Conservation (phyloP, 2,888 invertebrate species). For the Physocephala rufipes region DNA sequence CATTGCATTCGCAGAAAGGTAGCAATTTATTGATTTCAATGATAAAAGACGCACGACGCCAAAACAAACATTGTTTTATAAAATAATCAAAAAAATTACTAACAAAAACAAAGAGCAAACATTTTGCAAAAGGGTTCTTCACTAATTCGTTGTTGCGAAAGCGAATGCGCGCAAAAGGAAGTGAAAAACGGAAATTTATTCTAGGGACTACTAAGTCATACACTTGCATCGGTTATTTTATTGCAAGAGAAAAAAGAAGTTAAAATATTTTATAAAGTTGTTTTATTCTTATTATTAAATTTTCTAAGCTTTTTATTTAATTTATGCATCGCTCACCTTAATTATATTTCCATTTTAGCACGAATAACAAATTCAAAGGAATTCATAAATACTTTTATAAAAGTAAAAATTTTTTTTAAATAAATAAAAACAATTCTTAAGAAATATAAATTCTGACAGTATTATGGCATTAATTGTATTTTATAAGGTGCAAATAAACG, state of each 20-base stretch:
- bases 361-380: too few species aligned
- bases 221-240: background rate
- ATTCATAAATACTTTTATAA: too few species aligned
- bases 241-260: background rate
- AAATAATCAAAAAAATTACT: background rate
- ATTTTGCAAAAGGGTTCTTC: background rate
- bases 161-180: background rate
- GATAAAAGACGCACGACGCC: conserved; percentile 7
- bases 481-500: background rate
- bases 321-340: too few species aligned
- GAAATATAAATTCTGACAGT: too few species aligned
- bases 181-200: background rate
- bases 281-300: background rate
- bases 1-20: too few species aligned
- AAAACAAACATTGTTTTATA: conserved; percentile 2
- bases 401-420: too few species aligned
- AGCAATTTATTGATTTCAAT: conserved; percentile 38
- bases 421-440: too few species aligned
- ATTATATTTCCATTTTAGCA: too few species aligned
- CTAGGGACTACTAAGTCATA: too few species aligned
- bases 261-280: background rate
- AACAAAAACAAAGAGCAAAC: background rate
- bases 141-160: background rate
- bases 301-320: too few species aligned
- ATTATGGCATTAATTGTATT: background rate